Evolutionary conservation across 1,140 invertebrate species (phyloP).

Genomic region (Drosophila micromelanica): DNA sequence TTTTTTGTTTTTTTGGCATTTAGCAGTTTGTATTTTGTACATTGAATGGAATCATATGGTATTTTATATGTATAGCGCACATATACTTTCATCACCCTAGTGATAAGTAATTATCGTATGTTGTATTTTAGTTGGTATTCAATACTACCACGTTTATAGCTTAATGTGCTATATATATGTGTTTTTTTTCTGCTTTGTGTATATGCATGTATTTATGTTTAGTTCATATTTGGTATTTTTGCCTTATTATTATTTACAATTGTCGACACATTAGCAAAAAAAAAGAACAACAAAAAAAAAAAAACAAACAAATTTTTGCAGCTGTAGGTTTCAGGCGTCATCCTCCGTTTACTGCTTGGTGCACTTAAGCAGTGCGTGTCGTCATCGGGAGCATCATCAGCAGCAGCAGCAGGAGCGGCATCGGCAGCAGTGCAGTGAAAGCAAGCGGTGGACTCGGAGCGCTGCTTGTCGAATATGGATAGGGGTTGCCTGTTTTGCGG

Average conservation of each 20-base stretch:
- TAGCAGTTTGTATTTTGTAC: conserved; percentile 61
- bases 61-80: conserved; percentile 22
- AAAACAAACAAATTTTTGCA: conserved; percentile 22
- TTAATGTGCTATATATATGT: conserved; percentile 6
- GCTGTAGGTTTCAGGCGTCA: conserved; percentile 13
- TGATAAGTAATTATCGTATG: conserved; percentile 29
- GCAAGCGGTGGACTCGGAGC: conserved; percentile 43
- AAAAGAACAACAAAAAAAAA: conserved; percentile 1
- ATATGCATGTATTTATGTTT: conserved; percentile 5
- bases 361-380: conserved; percentile 53
- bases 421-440: conserved; percentile 39
- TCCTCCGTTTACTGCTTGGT: conserved; percentile 29
- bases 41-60: conserved; percentile 63
- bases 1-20: conserved; percentile 39
- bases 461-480: conserved; percentile 51
- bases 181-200: conserved; percentile 15
- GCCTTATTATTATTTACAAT: conserved; percentile 51
- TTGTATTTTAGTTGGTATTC: conserved; percentile 21
- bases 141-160: conserved; percentile 8
- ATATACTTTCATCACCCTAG: conserved; percentile 35
- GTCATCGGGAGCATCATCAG: conserved; percentile 41
- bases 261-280: conserved; percentile 15
- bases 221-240: conserved; percentile 30
- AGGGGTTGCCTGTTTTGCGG: conserved; percentile 65
- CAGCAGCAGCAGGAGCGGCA: conserved; percentile 23